Evolutionary conservation across 2,113 vertebrate genomes (phyloP).

Genomic region (Ameiurus melas): DNA sequence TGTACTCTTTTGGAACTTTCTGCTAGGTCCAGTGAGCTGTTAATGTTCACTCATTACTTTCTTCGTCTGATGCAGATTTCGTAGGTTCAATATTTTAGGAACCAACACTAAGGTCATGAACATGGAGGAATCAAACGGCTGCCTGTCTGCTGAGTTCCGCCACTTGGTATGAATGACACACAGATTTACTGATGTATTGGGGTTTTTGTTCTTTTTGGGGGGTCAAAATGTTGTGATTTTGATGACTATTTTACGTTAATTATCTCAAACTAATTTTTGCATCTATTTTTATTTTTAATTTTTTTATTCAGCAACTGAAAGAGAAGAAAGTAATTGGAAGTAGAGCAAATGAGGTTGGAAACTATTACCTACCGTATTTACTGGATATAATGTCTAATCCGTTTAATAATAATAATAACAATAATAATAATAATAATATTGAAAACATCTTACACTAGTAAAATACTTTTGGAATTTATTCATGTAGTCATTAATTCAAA

Average conservation of each 20-base stretch:
- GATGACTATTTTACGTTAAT: background rate
- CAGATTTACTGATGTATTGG: background rate
- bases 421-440: background rate
- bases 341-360: slow-evolving; percentile 81
- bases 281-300: background rate
- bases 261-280: background rate
- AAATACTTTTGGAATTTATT: background rate
- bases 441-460: background rate
- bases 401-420: background rate
- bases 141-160: slow-evolving; percentile 86
- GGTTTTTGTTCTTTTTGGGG: background rate
- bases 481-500: background rate
- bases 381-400: background rate
- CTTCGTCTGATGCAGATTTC: slow-evolving; percentile 66
- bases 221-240: background rate
- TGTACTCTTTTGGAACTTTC: background rate
- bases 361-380: background rate
- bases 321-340: slow-evolving; percentile 77
- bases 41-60: background rate
- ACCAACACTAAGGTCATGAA: slow-evolving; percentile 86
- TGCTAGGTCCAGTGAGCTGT: too few relatives aligned
- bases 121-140: slow-evolving; percentile 81
- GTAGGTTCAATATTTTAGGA: slow-evolving; percentile 85
- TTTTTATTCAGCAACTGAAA: slow-evolving; percentile 80
- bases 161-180: slow-evolving; percentile 79